Base-by-base conservation (phyloP, 2,797 vertebrate species). In the Acropternis orthonyx region DNA sequence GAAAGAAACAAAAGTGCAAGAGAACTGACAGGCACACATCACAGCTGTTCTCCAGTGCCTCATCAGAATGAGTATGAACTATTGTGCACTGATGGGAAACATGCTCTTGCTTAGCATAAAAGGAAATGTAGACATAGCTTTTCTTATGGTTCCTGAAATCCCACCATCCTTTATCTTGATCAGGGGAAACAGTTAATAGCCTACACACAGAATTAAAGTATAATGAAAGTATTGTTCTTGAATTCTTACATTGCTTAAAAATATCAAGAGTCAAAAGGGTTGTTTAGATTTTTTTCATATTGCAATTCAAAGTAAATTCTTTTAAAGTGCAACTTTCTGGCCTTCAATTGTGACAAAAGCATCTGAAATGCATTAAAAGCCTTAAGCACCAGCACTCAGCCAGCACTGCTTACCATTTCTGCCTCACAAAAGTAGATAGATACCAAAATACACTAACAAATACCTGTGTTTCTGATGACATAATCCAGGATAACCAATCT, bases 391-490 rank as follows among this genome's bases (percentile, higher is more conserved):
- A 83, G 27, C 44, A 61, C 54, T 61, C 58, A 79, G 49, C 11
- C 41, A 91, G 56, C 68, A 65, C 1, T 52, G 52, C 20, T 86
- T 59, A 89, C n/a, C 5, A 16, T 7, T 90, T 71, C 61, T 84
- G 59, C 30, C 19, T 73, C 54, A 69, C 39, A 61, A 34, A 52
- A 85, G 19, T 0, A 55, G 30, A 44, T 0, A 59, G 18, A 30
- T 46, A 85, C 4, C 2, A 7, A 36, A 21, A 82, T 21, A 77
- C 14, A 49, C 13, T 23, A 69, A 76, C 3, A 91, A 73, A 75
- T 97, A 99, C 99, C 99, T 94, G 99, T 99, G 97, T 99, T 99
- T 97, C 99, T 98, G 96, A 99, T 99, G 13, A 99, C 98, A 54
- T 99, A 99, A 98, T 99, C 99, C 90, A 99, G 98, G 89, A 99